A percentile compares a stretch with the other conserved stretches of the same genome.
These are phyloP conservation scores for Protophormia terraenovae DNA, from an alignment of 2,888 invertebrate species.

Conservation along the genomic window DNA sequence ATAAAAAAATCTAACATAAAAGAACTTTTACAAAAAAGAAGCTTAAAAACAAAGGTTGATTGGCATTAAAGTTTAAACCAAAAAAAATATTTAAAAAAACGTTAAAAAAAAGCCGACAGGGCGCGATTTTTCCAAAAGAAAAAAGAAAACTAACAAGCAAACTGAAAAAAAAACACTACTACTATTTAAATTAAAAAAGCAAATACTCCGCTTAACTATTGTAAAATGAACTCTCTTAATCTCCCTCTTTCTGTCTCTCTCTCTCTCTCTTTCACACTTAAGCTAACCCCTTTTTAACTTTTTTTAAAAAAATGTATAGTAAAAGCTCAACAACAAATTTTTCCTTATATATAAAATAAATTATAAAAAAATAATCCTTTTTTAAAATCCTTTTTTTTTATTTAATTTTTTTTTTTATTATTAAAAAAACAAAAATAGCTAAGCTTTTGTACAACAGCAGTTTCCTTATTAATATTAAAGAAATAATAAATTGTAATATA, in stretches of 20 bases:
- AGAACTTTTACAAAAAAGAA: conserved; percentile 72
- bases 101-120: conserved; percentile 76
- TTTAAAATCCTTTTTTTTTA: too few species aligned
- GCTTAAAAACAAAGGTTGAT: conserved; percentile 76
- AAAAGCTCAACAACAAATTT: conserved; percentile 11
- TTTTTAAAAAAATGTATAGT: neutral
- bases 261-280: neutral
- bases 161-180: conserved; percentile 69
- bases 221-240: conserved; percentile 37
- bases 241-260: conserved; percentile 13
- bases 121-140: conserved; percentile 74
- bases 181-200: conserved; percentile 55
- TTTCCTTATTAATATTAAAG: neutral
- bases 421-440: too few species aligned
- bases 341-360: too few species aligned
- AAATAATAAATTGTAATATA: neutral
- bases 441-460: conserved; percentile 27
- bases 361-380: too few species aligned
- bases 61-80: conserved; percentile 75
- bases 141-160: conserved; percentile 46
- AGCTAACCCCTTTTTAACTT: neutral
- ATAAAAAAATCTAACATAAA: conserved; percentile 66
- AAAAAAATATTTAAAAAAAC: conserved; percentile 15
- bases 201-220: conserved; percentile 51
- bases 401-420: too few species aligned